phyloP scores from a whole-genome alignment of 2,113 vertebrate species.

The Rhodinocichla rosea region DNA sequence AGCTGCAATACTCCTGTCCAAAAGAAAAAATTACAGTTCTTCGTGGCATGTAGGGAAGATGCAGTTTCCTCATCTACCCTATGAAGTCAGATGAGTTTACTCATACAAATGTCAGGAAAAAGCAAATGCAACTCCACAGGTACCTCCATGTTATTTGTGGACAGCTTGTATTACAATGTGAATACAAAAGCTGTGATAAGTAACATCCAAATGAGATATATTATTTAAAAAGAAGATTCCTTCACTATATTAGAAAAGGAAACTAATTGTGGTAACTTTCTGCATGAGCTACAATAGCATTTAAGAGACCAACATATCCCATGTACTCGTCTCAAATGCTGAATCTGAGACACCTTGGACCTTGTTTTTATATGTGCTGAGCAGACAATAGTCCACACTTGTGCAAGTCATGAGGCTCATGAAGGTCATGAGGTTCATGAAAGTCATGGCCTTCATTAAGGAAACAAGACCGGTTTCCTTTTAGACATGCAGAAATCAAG shows the following conservation, averaged over 20 bases:
- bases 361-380: not conserved
- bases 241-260: not conserved
- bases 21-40: not conserved
- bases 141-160: not conserved
- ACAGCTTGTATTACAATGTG: not conserved
- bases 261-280: not conserved
- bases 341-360: not conserved
- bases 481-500: not conserved
- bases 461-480: not conserved
- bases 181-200: not conserved
- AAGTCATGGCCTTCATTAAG: not conserved
- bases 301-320: not conserved
- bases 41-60: not conserved
- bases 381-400: not conserved
- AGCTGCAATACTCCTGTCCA: not conserved
- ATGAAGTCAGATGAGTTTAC: not conserved
- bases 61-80: not conserved
- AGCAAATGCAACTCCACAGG: not conserved
- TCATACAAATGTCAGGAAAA: not conserved
- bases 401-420: not conserved
- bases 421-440: not conserved
- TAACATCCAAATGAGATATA: not conserved
- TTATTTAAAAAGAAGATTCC: not conserved
- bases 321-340: not conserved
- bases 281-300: not conserved